Base-by-base conservation (phyloP, 2,888 invertebrate genomes). In the Leucoma salicis region DNA sequence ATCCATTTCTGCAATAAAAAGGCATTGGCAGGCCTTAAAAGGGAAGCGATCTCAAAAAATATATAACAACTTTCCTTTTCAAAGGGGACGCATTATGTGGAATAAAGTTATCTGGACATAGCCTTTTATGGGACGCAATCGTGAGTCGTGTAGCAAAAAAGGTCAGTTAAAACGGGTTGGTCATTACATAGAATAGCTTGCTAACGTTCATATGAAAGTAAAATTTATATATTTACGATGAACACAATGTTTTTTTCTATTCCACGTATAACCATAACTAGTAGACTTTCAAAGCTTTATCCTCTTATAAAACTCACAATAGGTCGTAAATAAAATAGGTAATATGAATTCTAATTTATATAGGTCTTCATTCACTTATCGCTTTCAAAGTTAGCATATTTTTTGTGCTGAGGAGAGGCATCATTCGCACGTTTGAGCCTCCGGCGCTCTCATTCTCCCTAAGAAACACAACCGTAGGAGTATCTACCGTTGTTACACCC, bases 31-130 rank as follows among this genome's bases (percentile, higher is more conserved):
- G 47, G 58, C 82, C 78, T 74, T 82, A 80, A 79, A 83, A 82
- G 82, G 85, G 75, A 70, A 66, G 57, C 73, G 76, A 76, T 79
- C 76, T 74, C 74, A 73, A 85, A 85, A 82, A 84, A 82, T 74
- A 29, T 76, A 75, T 74, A 74, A 80, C 79, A 81, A 81, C 85
- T 86, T 82, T 88, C 83, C 81, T 73, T 84, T 82, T 88, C 82
- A 85, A 88, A 88, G 79, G 72, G 74, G 70, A 74, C 72, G 74
- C 70, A 82, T 81, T 74, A 83, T 81, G 74, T 76, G 76, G 80
- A 80, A 87, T 86, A 87, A 87, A 85, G 81, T 83, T 84, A 85
- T 85, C 84, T 82, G 84, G 79, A 77, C 82, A 74, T 77, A 73
- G 69, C 86, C 85, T 83, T 88, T 88, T 88, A 88, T 82, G 70